Base-by-base conservation (phyloP, 2,888 invertebrate species). In the Bombylius discolor region DNA sequence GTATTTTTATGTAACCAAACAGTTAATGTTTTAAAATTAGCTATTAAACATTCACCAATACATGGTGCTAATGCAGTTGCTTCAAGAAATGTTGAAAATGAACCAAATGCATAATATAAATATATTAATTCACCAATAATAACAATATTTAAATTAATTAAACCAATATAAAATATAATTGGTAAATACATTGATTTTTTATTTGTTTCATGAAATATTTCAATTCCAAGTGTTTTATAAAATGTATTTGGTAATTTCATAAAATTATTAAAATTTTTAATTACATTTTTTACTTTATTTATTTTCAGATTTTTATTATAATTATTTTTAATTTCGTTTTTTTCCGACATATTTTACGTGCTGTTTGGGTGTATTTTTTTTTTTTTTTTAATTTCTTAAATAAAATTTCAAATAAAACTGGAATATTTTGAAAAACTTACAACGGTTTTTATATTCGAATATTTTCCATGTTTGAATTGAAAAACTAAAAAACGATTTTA, bases 31-130 rank as follows among this genome's bases (percentile, higher is more conserved):
- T 71, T 72, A 1, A 69, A 56, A 44, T 65, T 62, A 0, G 67
- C 65, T 12, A 70, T 63, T 1, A 66, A 46, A 0, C 56, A 56
- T 34, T 58, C 60, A 32, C 70, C 68, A 31, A 71, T 65, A 47
- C 64, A 69, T 0, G 67, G 64, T 0, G 68, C 59, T 48, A 64
- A 66, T 61, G 65, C 67, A 44, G 67, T 69, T 50, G 69, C 70
- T 55, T 69, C 67, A 5, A 68, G 48, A 44, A 72, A 70, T 58
- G 67, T 64, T 39, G 60, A 64, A 45, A 62, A 62, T 5, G 58
- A 62, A 31, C 67, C 62, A 1, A 68, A 46, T 3, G 70, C 65
- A 55, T 63, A 53, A 1, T 64, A 49, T 1, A 71, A 64, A 56
- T 64, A 72, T 2, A 66, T 58, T 1, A 65, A 13, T 55, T 72